Conservation (phyloP, 1,140 invertebrate genomes). For the Brachionus rotundiformis region DNA sequence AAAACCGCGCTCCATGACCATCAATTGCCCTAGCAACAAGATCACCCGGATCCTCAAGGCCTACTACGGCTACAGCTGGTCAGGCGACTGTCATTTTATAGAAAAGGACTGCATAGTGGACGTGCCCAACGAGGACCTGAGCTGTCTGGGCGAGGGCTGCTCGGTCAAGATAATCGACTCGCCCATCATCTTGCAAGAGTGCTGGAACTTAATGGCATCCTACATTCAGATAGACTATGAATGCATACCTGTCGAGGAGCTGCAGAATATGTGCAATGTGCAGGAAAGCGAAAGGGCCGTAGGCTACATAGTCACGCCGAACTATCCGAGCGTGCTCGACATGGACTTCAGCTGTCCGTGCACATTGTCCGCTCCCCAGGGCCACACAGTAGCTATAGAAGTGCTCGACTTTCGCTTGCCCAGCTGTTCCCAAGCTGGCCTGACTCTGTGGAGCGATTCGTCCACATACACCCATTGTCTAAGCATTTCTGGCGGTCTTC, state of each 20-base stretch:
- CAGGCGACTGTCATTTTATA: conserved; percentile 46
- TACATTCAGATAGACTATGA: conserved; percentile 50
- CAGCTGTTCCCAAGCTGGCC: conserved; percentile 34
- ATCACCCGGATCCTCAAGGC: conserved; percentile 25
- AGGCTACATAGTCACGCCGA: conserved; percentile 40
- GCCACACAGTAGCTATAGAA: not conserved
- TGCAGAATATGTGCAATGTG: conserved; percentile 35
- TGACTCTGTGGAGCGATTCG: conserved; percentile 39
- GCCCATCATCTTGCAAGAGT: conserved; percentile 51
- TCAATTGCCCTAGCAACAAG: conserved; percentile 17
- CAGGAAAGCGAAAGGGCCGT: conserved; percentile 16
- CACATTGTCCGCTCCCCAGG: not conserved
- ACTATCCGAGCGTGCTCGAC: not conserved
- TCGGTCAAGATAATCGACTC: conserved; percentile 36
- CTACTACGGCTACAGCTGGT: conserved; percentile 49
- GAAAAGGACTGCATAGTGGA: conserved; percentile 52
- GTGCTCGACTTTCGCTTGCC: conserved; percentile 41
- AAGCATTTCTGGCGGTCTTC: not conserved
- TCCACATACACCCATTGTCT: conserved; percentile 35
- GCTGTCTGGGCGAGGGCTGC: conserved; percentile 26
- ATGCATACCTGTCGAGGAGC: conserved; percentile 40
- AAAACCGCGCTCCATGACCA: not conserved
- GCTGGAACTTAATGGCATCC: conserved; percentile 48
- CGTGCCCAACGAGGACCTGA: conserved; percentile 43
- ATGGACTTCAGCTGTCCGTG: conserved; percentile 47